A percentile compares a stretch with the other conserved stretches of the same genome.
These are phyloP conservation scores for Pararge aegeria DNA, from an alignment of 1,140 invertebrate genomes.

Conservation along the genomic window DNA sequence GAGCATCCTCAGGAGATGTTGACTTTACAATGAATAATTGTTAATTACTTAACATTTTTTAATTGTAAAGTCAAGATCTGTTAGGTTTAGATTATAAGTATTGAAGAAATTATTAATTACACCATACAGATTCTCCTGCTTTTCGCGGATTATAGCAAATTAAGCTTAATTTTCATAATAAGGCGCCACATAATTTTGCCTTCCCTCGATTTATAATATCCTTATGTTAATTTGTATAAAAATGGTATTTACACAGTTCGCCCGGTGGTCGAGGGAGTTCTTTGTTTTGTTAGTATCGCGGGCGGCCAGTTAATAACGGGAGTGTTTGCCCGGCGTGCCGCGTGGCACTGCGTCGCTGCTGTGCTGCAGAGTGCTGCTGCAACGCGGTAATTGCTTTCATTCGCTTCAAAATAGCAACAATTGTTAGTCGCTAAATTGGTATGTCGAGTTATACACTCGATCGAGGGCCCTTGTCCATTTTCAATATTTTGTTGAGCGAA, in stretches of 20 bases:
- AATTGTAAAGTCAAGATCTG: too few relatives aligned
- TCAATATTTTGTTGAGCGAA: neutral
- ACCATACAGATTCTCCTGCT: too few relatives aligned
- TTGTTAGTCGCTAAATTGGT: neutral
- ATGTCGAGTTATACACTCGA: neutral
- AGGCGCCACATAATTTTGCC: too few relatives aligned
- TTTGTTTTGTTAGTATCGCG: neutral
- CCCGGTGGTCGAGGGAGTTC: neutral
- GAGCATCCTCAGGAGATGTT: too few relatives aligned
- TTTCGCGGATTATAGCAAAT: too few relatives aligned
- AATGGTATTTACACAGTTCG: neutral
- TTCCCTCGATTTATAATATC: too few relatives aligned
- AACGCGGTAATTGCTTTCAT: conserved; percentile 3
- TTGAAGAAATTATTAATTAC: too few relatives aligned
- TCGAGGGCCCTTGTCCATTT: neutral
- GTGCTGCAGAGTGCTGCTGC: neutral
- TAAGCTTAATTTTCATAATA: too few relatives aligned
- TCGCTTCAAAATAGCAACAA: neutral
- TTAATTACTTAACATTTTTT: too few relatives aligned
- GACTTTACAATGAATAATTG: too few relatives aligned
- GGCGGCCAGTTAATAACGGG: neutral
- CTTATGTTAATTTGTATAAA: neutral
- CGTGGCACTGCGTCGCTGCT: neutral
- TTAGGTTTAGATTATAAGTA: too few relatives aligned
- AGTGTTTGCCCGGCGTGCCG: conserved; percentile 2